phyloP scores from a whole-genome alignment of 2,888 invertebrate genomes.

The Phyto melanocephala region DNA sequence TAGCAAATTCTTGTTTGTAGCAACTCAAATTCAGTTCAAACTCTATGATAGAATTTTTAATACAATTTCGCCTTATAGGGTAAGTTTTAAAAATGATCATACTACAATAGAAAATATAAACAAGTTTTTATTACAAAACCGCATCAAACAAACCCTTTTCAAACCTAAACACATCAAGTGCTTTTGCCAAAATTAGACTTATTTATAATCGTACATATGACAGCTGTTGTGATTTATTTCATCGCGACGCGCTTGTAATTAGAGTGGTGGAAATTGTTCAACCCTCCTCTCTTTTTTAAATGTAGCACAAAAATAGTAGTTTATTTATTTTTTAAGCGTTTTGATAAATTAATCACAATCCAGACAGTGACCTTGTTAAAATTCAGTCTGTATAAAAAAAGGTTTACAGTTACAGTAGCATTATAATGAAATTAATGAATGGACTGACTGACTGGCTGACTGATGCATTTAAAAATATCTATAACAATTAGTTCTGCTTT shows the following conservation, averaged over 20 bases:
- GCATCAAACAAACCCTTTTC: constrained; percentile 16
- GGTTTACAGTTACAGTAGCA: constrained; percentile 16
- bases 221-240: constrained; percentile 55
- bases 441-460: too few species aligned
- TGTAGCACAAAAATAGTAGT: neutral
- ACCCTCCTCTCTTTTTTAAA: constrained; percentile 29
- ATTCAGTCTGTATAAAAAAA: constrained; percentile 26
- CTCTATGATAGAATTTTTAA: too few species aligned
- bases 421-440: constrained; percentile 20
- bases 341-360: constrained; percentile 48
- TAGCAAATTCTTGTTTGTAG: too few species aligned
- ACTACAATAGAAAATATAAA: constrained; percentile 8
- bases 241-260: constrained; percentile 6
- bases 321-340: constrained; percentile 21
- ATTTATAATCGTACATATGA: neutral
- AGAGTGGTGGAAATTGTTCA: constrained; percentile 51
- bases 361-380: constrained; percentile 58
- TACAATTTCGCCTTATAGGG: too few species aligned
- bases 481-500: constrained; percentile 34
- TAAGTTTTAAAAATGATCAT: too few species aligned
- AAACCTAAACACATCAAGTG: constrained; percentile 26
- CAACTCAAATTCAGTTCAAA: too few species aligned
- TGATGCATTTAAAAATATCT: too few species aligned
- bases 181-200: neutral
- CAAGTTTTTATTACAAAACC: constrained; percentile 40